Base-by-base conservation (phyloP, 2,888 invertebrate species). In the Thereva unica region DNA sequence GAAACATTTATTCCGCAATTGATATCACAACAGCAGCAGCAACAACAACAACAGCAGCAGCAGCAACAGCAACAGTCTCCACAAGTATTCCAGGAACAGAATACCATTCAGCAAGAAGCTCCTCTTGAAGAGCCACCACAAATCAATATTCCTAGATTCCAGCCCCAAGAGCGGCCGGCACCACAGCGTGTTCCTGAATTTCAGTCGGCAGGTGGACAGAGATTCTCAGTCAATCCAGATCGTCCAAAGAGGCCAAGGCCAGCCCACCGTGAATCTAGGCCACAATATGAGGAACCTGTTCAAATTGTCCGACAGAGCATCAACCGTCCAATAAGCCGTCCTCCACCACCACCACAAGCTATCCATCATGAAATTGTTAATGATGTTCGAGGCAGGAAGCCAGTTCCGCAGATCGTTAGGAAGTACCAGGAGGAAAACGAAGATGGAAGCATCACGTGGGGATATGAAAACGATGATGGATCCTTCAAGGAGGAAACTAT, bases 391-490 rank as follows among this genome's bases (percentile, higher is more conserved):
- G 77, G 76, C 7, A 88, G 84, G 77, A 89, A 89, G 71, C 90
- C 90, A 0, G 89, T 90, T 0, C 88, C 89, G 35, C 90, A 90
- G 79, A 87, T 87, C 69, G 81, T 86, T 71, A 83, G 87, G 64
- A 87, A 87, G 76, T 93, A 87, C 82, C 86, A 90, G 61, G 91
- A 91, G 50, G 92, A 92, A 77, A 91, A 92, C 75, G 80, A 80
- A 53, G 81, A 81, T 66, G 91, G 91, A 47, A 92, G 89, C 76
- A 93, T 93, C 73, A 89, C 90, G 0, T 93, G 93, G 93, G 93
- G 93, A 56, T 93, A 89, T 75, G 92, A 93, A 79, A 92, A 93
- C 77, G 92, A 92, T 73, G 93, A 93, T 75, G 93, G 93, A 34
- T 89, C 91, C 2, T 93, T 90, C 80, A 93, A 93, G 77, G 92